Conservation (phyloP, 2,113 vertebrate genomes). For the Urocitellus parryii region DNA sequence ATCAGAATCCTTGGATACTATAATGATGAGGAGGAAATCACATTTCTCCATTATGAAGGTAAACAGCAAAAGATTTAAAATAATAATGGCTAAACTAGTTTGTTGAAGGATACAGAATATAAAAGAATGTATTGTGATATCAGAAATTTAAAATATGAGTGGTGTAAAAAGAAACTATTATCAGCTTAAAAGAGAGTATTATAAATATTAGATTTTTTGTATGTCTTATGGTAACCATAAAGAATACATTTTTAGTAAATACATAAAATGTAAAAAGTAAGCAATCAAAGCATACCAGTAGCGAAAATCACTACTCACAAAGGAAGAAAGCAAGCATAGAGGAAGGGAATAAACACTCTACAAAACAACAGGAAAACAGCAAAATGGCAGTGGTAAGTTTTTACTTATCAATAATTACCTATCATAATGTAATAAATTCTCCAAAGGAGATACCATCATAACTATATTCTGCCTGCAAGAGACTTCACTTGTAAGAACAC, state of each 20-base stretch:
- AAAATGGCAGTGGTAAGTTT: neutral
- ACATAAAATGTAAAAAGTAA: neutral
- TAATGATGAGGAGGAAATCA: neutral
- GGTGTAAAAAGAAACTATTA: neutral
- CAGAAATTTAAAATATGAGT: neutral
- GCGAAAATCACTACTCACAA: neutral
- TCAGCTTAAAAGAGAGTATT: neutral
- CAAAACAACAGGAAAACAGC: neutral
- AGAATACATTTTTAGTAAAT: neutral
- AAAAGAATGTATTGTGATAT: neutral
- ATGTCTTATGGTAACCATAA: neutral
- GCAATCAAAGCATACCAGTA: neutral
- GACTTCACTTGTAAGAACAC: neutral
- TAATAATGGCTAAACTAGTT: neutral
- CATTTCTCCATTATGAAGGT: neutral
- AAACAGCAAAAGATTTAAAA: neutral
- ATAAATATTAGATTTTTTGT: neutral
- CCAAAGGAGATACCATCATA: neutral
- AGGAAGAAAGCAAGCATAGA: neutral
- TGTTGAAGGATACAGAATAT: neutral
- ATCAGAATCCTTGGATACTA: neutral
- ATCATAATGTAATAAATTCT: neutral
- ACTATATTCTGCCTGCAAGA: neutral
- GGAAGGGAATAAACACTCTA: neutral
- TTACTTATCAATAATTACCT: neutral